phyloP scores from a whole-genome alignment of 2,797 vertebrate genomes.

The Characodon lateralis region DNA sequence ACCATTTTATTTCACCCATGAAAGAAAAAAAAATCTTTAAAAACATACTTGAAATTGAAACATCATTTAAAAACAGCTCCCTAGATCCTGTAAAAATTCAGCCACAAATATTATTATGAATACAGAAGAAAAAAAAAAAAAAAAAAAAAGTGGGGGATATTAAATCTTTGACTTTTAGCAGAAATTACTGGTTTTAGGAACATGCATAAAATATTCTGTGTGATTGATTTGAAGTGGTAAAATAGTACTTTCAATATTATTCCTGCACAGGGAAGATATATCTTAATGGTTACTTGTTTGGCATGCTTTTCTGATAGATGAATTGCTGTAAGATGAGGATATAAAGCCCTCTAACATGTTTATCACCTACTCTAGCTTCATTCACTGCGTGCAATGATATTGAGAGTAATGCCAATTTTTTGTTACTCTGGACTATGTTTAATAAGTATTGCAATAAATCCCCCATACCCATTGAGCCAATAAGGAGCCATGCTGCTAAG shows the following conservation, averaged over 20 bases:
- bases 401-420: slow-evolving; percentile 13
- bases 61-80: neutral
- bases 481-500: slow-evolving; percentile 15
- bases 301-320: neutral
- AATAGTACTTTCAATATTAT: neutral
- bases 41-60: neutral
- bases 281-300: neutral
- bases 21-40: too few species aligned
- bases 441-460: slow-evolving; percentile 26
- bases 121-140: neutral
- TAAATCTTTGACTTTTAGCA: neutral
- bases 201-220: neutral
- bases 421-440: slow-evolving; percentile 17
- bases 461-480: slow-evolving; percentile 29
- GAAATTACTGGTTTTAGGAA: neutral
- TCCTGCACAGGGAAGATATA: neutral
- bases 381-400: slow-evolving; percentile 28
- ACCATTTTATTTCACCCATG: too few species aligned
- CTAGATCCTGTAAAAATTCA: neutral
- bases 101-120: neutral
- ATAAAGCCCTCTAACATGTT: slow-evolving; percentile 30
- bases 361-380: neutral
- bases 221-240: neutral
- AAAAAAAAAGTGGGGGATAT: neutral
- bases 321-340: neutral